Conservation (phyloP, 1,140 invertebrate genomes). For the Dendroctonus valens region DNA sequence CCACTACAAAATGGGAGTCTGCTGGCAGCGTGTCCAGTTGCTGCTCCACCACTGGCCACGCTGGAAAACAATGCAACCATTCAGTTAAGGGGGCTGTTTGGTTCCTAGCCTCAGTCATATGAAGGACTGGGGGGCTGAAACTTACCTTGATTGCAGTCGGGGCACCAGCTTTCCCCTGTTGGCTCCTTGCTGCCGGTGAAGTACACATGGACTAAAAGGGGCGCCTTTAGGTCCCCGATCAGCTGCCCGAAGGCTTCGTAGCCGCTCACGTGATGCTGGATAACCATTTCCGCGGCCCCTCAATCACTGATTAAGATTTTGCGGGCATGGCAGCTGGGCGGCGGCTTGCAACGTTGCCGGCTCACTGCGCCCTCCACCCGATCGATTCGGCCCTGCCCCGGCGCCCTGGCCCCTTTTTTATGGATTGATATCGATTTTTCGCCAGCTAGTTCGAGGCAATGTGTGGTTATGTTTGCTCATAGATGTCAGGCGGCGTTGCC, state of each 20-base stretch:
- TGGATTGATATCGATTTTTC: too few relatives aligned
- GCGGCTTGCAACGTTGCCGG: too few relatives aligned
- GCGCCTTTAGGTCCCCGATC: constrained; percentile 53
- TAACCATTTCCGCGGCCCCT: constrained; percentile 52
- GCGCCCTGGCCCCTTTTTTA: too few relatives aligned
- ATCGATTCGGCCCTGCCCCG: too few relatives aligned
- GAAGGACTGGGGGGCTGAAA: not conserved
- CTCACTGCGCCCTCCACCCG: too few relatives aligned
- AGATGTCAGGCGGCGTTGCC: too few relatives aligned
- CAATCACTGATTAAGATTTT: too few relatives aligned
- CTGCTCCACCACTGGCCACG: constrained; percentile 62
- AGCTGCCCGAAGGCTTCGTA: constrained; percentile 60
- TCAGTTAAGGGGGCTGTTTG: not conserved
- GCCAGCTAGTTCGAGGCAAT: too few relatives aligned
- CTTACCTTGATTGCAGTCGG: constrained; percentile 70
- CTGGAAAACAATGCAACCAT: constrained; percentile 47
- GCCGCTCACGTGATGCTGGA: constrained; percentile 56
- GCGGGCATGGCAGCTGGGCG: too few relatives aligned
- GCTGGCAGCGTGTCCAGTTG: constrained; percentile 57
- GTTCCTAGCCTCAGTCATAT: not conserved
- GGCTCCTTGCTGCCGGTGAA: constrained; percentile 66
- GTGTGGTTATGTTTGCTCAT: too few relatives aligned
- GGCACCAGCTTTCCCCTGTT: constrained; percentile 71
- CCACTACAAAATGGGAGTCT: constrained; percentile 61
- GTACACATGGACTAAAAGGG: constrained; percentile 58